Conservation (phyloP, 2,888 invertebrate species). For the Nesidiocoris tenuis region DNA sequence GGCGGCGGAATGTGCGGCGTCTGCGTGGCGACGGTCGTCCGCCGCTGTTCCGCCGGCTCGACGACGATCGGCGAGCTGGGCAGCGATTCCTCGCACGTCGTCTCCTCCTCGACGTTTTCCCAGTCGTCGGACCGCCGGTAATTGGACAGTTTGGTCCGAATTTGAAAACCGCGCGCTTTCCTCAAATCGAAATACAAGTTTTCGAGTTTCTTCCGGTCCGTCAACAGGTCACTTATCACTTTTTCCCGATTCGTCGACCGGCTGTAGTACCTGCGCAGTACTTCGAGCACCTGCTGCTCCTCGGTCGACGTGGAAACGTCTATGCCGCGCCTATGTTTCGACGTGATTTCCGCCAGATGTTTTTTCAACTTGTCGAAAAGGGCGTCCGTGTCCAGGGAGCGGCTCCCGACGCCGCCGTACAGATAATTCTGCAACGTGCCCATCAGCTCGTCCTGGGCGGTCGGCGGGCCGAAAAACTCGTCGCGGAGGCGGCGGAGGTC, state of each 20-base stretch:
- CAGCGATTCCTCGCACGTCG: constrained; percentile 47
- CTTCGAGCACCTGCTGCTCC: constrained; percentile 65
- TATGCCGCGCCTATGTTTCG: constrained; percentile 52
- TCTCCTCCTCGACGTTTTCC: constrained; percentile 48
- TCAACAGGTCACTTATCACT: constrained; percentile 70
- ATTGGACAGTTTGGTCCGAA: constrained; percentile 50
- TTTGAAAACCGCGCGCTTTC: constrained; percentile 63
- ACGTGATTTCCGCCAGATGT: constrained; percentile 57
- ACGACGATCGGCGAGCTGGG: constrained; percentile 64
- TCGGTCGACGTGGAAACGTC: constrained; percentile 55
- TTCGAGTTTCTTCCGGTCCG: constrained; percentile 71
- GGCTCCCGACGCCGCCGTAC: constrained; percentile 51
- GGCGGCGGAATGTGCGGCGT: constrained; percentile 64
- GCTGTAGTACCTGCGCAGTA: constrained; percentile 67
- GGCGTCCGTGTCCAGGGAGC: constrained; percentile 62
- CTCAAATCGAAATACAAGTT: constrained; percentile 71
- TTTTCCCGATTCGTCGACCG: constrained; percentile 66
- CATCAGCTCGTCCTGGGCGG: constrained; percentile 60
- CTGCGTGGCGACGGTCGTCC: constrained; percentile 60
- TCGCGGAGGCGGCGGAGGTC: constrained; percentile 68
- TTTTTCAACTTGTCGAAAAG: constrained; percentile 65
- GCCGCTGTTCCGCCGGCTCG: constrained; percentile 59
- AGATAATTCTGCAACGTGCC: constrained; percentile 69
- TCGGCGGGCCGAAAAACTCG: constrained; percentile 61
- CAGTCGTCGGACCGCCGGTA: constrained; percentile 47